Evolutionary conservation across 1,140 invertebrate species (phyloP).

Genomic region (Papilio aristodemus): DNA sequence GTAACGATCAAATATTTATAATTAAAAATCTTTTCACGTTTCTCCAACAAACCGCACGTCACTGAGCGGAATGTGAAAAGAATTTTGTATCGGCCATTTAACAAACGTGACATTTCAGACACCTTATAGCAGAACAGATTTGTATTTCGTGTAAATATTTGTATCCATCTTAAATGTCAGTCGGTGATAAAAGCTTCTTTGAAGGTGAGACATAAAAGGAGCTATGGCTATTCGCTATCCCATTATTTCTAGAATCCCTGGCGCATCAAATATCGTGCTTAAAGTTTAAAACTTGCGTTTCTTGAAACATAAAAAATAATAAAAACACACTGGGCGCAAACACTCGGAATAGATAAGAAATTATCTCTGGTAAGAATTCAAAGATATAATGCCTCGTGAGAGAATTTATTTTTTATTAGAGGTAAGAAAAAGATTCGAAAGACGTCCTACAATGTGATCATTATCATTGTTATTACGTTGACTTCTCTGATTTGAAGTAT

Average conservation of each 20-base stretch:
- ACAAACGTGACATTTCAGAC: conserved; percentile 21
- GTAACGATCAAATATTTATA: background rate
- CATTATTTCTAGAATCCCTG: background rate
- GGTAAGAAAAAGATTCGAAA: too few relatives aligned
- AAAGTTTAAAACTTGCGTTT: background rate
- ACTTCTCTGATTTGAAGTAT: too few relatives aligned
- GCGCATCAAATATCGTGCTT: background rate
- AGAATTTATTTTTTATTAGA: background rate
- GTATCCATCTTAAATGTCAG: conserved; percentile 17
- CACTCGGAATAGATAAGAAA: conserved; percentile 7
- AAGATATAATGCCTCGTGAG: background rate
- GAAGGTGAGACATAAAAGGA: conserved; percentile 7
- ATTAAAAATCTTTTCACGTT: conserved; percentile 21
- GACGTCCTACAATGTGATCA: too few relatives aligned
- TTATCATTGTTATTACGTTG: too few relatives aligned
- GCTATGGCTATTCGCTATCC: background rate
- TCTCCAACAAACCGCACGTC: background rate
- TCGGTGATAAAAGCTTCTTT: conserved; percentile 27
- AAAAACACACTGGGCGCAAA: background rate
- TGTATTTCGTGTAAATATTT: conserved; percentile 28
- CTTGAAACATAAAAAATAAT: background rate
- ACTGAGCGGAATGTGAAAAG: conserved; percentile 25
- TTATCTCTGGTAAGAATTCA: conserved; percentile 6
- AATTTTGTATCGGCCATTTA: conserved; percentile 12
- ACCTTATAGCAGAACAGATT: conserved; percentile 3